phyloP scores from a whole-genome alignment of 2,113 vertebrate species.

The Phylloscopus whistleri region DNA sequence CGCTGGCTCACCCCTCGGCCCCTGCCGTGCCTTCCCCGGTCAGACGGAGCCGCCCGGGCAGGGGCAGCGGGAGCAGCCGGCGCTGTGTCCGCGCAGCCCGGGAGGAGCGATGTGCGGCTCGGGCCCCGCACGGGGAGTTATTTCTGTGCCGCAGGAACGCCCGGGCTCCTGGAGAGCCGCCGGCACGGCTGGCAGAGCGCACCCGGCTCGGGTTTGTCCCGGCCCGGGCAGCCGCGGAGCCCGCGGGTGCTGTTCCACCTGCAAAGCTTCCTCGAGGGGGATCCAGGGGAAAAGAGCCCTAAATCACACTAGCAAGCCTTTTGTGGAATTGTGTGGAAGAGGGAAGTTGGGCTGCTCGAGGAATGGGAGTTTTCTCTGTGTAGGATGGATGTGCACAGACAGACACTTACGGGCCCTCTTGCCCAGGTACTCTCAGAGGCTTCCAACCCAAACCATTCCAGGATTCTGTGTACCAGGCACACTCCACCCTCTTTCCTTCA shows the following conservation, averaged over 20 bases:
- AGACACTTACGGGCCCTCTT: fast-evolving
- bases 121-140: not conserved
- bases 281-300: not conserved
- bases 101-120: not conserved
- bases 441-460: not conserved
- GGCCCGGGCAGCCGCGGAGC: not conserved
- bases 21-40: not conserved
- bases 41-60: not conserved
- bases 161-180: not conserved
- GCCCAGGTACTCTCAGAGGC: not conserved
- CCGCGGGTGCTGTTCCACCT: not conserved
- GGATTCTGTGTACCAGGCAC: not conserved
- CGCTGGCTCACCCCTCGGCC: not conserved
- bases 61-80: not conserved
- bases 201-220: not conserved
- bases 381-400: not conserved
- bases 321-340: not conserved
- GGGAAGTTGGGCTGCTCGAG: not conserved
- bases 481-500: not conserved
- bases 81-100: not conserved
- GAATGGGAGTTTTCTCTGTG: not conserved
- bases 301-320: not conserved
- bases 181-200: not conserved
- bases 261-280: not conserved
- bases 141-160: not conserved